Evolutionary conservation across 64 coral and sea anemone species (phyloP), one percentile per base, ranked within the genome.

Genomic region (Hydrozoanthus tunicans): DNA sequence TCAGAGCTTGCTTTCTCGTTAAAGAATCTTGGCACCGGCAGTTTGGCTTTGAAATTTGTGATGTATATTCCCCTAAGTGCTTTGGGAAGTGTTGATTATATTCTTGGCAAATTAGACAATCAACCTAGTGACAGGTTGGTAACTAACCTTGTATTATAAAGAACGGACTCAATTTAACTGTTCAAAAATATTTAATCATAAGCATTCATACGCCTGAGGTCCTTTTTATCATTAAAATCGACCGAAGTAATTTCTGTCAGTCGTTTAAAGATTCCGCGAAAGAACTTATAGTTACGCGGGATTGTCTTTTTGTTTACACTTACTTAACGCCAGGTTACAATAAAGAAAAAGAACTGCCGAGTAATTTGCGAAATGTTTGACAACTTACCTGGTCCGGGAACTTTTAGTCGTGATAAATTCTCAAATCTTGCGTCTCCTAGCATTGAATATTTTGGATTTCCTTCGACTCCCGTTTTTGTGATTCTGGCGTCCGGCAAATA

Each of bases 381-480:
- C 20, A 73, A 0, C 82, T 72, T 94, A 94, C 93, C 93, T 86
- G 93, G 93, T 20, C 90, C 93, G 0, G 93, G 93, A 15, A 91
- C 56, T 0, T 79, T 91, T 59, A 94, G 26, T 68, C 83, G 80
- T 17, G 93, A 88, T 56, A 77, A 65, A 58, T 91, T 79, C 3
- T 78, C 77, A 6, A 61, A 93, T 61, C 58, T 72, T 68, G 78
- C 93, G 51, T 62, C 85, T 27, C 93, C 93, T 26, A 80, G 57
- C 62, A 94, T 64, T 26, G 93, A 94, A 70, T 91, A 92, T 56
- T 94, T 94, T 0, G 89, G 80, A 53, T 79, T 94, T 62, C 93
- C 93, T 72, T 94, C 80, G 2, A 63, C 4, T 62, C 93, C 93
- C 53, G 9, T 61, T 23, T 74, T 91, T 66, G 89, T 94, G 14